A percentile compares a stretch with the other conserved stretches of the same genome.
phyloP scores from a whole-genome alignment of 2,888 invertebrate species.

The Eurytoma adleriae region DNA sequence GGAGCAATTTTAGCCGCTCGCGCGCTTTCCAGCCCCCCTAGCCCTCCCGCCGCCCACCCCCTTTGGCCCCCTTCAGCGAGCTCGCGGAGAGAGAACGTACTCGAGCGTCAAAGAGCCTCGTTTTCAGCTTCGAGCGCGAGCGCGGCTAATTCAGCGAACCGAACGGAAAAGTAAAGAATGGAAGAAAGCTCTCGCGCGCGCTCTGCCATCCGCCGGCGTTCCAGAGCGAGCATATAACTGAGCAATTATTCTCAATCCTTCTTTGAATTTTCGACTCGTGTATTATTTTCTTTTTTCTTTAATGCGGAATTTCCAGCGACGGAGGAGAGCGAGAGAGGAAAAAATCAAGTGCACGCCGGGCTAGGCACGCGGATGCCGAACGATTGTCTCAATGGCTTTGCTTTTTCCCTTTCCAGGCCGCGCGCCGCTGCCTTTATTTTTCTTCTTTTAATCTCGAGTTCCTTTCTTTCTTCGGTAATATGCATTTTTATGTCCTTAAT shows the following conservation, averaged over 20 bases:
- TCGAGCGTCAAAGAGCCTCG: slow-evolving; percentile 60
- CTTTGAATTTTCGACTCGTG: slow-evolving; percentile 53
- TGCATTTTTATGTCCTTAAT: slow-evolving; percentile 58
- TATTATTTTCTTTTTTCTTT: slow-evolving; percentile 38
- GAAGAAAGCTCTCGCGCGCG: slow-evolving; percentile 52
- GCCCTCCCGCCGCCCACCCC: slow-evolving; percentile 28
- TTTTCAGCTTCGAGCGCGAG: slow-evolving; percentile 54
- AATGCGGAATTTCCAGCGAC: slow-evolving; percentile 48
- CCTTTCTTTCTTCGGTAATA: slow-evolving; percentile 56
- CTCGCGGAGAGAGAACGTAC: slow-evolving; percentile 37
- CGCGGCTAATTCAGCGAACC: slow-evolving; percentile 57
- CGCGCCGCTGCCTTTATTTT: slow-evolving; percentile 38
- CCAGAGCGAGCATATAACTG: slow-evolving; percentile 35
- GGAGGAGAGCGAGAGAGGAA: slow-evolving; percentile 35
- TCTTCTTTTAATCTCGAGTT: slow-evolving; percentile 54
- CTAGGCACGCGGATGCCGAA: slow-evolving; percentile 22
- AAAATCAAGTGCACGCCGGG: slow-evolving; percentile 49
- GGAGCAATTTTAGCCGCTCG: slow-evolving; percentile 42
- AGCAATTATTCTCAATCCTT: slow-evolving; percentile 56
- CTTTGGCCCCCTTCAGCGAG: slow-evolving; percentile 6
- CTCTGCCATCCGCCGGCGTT: slow-evolving; percentile 30
- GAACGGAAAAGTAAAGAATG: slow-evolving; percentile 57
- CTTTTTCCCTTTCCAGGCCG: slow-evolving; percentile 38
- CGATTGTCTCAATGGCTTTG: slow-evolving; percentile 51
- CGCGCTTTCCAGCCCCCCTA: slow-evolving; percentile 13